Conservation (phyloP, 2,888 invertebrate species). For the Pinctada fucata region DNA sequence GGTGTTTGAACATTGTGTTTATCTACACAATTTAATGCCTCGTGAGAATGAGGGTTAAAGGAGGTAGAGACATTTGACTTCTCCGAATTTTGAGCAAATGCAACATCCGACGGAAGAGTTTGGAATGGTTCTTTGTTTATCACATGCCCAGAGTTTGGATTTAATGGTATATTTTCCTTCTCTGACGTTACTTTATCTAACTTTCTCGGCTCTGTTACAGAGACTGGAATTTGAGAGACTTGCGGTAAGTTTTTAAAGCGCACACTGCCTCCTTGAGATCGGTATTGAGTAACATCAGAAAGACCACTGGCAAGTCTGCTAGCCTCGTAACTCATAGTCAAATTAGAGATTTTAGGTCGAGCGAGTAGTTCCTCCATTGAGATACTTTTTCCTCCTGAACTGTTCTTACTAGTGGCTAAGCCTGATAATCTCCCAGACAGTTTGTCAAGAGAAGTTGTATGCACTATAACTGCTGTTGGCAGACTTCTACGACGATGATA, state of each 20-base stretch:
- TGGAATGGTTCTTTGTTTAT: not conserved
- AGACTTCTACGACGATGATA: constrained; percentile 53
- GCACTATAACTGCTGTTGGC: constrained; percentile 50
- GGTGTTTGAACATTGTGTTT: not conserved
- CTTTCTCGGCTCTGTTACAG: not conserved
- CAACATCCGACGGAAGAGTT: not conserved
- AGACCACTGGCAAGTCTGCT: constrained; percentile 48
- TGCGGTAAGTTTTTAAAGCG: constrained; percentile 24
- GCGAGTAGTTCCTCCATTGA: constrained; percentile 57
- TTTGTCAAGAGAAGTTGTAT: constrained; percentile 48
- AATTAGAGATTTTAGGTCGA: constrained; percentile 60
- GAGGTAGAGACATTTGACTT: not conserved
- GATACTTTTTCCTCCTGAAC: constrained; percentile 40
- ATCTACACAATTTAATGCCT: constrained; percentile 31
- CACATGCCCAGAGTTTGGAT: not conserved
- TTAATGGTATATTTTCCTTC: not conserved
- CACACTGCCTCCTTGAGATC: constrained; percentile 22
- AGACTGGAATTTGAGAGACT: not conserved
- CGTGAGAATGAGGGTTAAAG: constrained; percentile 1
- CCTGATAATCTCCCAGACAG: constrained; percentile 40
- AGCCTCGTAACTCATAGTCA: constrained; percentile 56
- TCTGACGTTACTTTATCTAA: not conserved
- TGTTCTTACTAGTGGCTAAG: constrained; percentile 30
- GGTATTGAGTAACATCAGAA: constrained; percentile 19
- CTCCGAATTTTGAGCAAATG: not conserved